phyloP scores from a whole-genome alignment of 2,113 vertebrate genomes.

The Melanerpes formicivorus region DNA sequence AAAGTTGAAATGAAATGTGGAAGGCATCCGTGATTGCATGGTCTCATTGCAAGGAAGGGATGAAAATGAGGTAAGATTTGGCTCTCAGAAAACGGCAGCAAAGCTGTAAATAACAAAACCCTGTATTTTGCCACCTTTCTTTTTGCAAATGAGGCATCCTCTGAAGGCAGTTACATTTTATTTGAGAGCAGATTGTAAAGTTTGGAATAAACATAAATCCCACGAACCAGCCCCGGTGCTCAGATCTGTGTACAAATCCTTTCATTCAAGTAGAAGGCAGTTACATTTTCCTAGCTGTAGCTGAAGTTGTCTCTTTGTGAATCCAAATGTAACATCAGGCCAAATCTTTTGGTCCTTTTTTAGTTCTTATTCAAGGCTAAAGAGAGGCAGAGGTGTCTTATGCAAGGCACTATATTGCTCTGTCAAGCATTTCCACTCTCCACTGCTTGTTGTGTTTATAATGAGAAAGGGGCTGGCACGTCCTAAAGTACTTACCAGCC shows the following conservation, averaged over 20 bases:
- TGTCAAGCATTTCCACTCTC: background rate
- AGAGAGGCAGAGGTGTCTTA: background rate
- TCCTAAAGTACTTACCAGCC: rapidly evolving
- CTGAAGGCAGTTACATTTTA: background rate
- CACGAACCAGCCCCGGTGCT: background rate
- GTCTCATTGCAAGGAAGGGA: background rate
- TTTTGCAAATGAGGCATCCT: background rate
- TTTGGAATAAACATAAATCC: background rate
- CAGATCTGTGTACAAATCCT: background rate
- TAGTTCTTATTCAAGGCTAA: background rate
- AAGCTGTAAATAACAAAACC: conserved; percentile 1
- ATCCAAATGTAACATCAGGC: background rate
- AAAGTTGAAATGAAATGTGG: background rate
- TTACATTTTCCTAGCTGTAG: background rate
- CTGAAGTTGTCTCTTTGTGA: background rate
- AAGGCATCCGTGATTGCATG: background rate
- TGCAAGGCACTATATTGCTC: background rate
- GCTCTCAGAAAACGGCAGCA: background rate
- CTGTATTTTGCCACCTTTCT: background rate
- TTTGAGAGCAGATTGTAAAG: background rate
- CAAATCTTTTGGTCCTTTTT: background rate
- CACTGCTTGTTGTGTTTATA: background rate
- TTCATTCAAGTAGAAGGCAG: background rate
- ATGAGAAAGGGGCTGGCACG: background rate
- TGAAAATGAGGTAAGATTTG: background rate